Base-by-base conservation (phyloP, 2,113 vertebrate species). In the Campylomormyrus tamandua region DNA sequence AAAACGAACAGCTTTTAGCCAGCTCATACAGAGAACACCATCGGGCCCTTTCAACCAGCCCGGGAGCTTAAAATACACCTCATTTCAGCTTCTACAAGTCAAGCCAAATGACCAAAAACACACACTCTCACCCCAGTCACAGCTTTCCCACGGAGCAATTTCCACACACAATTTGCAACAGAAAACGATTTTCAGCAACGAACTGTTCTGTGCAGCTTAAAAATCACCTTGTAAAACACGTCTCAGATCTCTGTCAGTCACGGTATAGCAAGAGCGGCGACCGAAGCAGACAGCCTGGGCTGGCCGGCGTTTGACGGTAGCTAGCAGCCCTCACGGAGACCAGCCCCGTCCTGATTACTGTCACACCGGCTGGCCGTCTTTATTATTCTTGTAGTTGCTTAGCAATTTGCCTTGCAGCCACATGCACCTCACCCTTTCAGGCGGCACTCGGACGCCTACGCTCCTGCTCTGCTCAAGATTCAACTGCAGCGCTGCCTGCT, bases 331-430 rank as follows among this genome's bases (percentile, higher is more conserved):
- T 39, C 70, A 2, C 0, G 31, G 70, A 77, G 70, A 42, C 35
- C 3, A 42, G 35, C 6, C 17, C 17, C 2, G 1, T 77, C 70
- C 15, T 39, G 31, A 77, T 77, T 77, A 42, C 70, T 77, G 70
- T 80, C 35, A 80, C 74, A 80, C 35, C 3, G 74, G 31, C 35
- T 2, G 35, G 17, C 15, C 35, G 17, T 80, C 74, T 80, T 80
- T 80, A 80, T 39, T 80, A 80, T 42, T 80, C 74, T n/a, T 19
- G 74, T 80, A 80, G 74, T 42, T 80, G 74, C 74, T 80, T 80
- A 80, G 74, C 74, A 80, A 80, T 80, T 42, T 19, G 11, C 13
- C 15, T 80, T 2, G 35, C 35, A 7, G 74, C 31, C 74, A 5
- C 31, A 17, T 19, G 15, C 74, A 19, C 74, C 35, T 80, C 15